These are phyloP conservation scores for Macrobrachium nipponense DNA, from an alignment of 1,140 invertebrate species.

Conservation along the genomic window DNA sequence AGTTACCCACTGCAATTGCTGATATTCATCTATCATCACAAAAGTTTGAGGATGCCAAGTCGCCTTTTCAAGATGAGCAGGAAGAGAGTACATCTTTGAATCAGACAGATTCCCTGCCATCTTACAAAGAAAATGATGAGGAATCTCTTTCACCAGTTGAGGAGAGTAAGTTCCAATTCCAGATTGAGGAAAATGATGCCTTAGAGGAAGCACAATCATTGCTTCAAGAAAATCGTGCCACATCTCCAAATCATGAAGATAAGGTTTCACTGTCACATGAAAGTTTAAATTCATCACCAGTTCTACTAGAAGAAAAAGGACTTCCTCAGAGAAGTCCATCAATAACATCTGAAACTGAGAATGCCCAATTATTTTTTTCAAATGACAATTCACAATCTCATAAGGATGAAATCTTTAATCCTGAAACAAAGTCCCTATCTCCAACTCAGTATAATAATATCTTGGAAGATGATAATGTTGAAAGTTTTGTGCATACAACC, in stretches of 20 bases:
- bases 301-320: neutral
- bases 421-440: conserved; percentile 10
- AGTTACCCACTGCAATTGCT: too few relatives aligned
- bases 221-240: neutral
- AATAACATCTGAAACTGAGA: neutral
- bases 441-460: neutral
- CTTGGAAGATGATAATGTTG: too few relatives aligned
- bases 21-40: too few relatives aligned
- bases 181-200: too few relatives aligned
- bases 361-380: neutral
- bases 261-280: neutral
- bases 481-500: too few relatives aligned
- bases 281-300: neutral
- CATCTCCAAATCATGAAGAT: neutral
- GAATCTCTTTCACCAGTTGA: too few relatives aligned
- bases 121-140: too few relatives aligned
- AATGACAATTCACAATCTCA: neutral
- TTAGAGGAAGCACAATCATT: neutral
- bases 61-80: too few relatives aligned
- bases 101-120: too few relatives aligned
- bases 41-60: too few relatives aligned
- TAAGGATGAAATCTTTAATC: neutral
- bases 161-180: too few relatives aligned
- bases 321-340: neutral
- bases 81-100: too few relatives aligned